A percentile compares a stretch with the other conserved stretches of the same genome.
These are phyloP conservation scores for Mesocricetus auratus DNA, from an alignment of 2,113 vertebrate genomes.

Conservation along the genomic window DNA sequence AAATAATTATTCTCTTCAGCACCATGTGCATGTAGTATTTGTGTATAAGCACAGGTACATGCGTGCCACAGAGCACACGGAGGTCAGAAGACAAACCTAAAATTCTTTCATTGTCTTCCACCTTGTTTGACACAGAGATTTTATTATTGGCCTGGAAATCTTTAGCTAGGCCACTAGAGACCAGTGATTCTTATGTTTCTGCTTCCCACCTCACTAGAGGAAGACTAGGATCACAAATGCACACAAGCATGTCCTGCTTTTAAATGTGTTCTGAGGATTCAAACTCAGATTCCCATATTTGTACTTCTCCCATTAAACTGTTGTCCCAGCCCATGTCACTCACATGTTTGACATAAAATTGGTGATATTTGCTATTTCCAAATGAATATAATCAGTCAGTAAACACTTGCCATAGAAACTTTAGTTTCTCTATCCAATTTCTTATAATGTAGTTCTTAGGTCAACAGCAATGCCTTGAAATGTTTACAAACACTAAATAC, in stretches of 20 bases:
- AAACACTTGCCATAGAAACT: not conserved
- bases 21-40: not conserved
- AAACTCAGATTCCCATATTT: not conserved
- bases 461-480: not conserved
- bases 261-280: not conserved
- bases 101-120: not conserved
- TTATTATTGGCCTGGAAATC: not conserved
- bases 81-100: not conserved
- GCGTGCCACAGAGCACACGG: not conserved
- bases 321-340: not conserved
- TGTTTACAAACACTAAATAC: constrained; percentile 20
- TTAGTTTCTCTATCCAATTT: not conserved
- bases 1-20: not conserved
- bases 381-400: not conserved
- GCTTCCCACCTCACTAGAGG: no score
- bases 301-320: not conserved
- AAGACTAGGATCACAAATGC: not conserved
- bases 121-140: not conserved
- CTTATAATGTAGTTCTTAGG: not conserved
- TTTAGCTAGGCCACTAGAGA: no score
- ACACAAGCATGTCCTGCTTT: not conserved
- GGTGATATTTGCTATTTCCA: no score
- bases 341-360: not conserved
- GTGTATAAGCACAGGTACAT: not conserved
- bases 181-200: no score